Conservation (phyloP, 2,113 vertebrate species). For the Zosterops lateralis region DNA sequence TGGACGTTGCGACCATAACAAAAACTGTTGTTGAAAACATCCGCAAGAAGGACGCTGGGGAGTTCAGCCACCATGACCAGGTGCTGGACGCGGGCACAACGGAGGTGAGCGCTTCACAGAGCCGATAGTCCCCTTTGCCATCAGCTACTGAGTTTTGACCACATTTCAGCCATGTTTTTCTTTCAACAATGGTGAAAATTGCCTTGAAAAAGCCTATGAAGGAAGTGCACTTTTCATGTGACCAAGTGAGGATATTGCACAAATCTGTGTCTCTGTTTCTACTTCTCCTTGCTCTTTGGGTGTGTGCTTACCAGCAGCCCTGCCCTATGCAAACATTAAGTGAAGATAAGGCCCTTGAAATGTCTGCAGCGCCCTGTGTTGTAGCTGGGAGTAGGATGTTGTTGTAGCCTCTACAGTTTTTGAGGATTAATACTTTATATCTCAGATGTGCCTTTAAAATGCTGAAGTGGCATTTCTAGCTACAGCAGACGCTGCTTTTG, state of each 20-base stretch:
- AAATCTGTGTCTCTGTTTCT: not conserved
- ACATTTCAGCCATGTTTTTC: not conserved
- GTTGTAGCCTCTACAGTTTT: not conserved
- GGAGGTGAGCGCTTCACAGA: conserved; percentile 56
- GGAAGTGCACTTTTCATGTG: not conserved
- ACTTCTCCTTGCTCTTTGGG: not conserved
- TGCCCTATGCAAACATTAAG: not conserved
- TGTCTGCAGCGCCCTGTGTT: not conserved
- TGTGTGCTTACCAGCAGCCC: not conserved
- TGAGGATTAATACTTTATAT: not conserved
- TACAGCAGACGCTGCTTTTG: not conserved
- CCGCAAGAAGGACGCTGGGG: conserved; percentile 80
- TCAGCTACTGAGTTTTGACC: rapidly evolving
- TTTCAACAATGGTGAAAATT: not conserved
- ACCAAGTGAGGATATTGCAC: not conserved
- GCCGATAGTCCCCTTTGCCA: not conserved
- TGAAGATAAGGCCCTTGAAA: not conserved
- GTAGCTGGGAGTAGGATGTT: not conserved
- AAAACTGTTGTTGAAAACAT: conserved; percentile 91
- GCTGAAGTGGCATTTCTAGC: not conserved
- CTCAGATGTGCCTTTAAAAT: not conserved
- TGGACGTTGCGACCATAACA: conserved; percentile 85
- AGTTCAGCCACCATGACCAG: conserved; percentile 84
- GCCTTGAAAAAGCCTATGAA: not conserved
- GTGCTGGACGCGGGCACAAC: conserved; percentile 79